A percentile compares a stretch with the other conserved stretches of the same genome.
Conservation (phyloP, 2,797 vertebrate species). For the Sphenopsis melanotis region DNA sequence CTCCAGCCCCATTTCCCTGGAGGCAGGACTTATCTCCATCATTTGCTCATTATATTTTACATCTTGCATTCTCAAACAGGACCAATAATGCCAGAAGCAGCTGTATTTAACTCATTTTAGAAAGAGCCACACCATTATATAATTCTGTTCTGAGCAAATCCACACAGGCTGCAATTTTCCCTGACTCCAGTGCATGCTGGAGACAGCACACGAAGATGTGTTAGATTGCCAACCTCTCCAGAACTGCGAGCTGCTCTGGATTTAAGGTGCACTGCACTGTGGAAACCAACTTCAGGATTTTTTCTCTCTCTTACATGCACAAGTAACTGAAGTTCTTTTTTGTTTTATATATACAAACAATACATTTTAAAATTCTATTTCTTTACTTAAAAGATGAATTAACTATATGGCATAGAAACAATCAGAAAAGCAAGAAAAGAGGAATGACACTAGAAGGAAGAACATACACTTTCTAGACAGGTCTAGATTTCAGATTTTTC, state of each 20-base stretch:
- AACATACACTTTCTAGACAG: neutral
- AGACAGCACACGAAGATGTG: neutral
- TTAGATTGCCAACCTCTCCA: neutral
- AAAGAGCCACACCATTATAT: neutral
- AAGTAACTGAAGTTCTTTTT: neutral
- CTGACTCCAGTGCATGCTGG: neutral
- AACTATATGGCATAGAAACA: neutral
- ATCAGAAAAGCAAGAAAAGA: neutral
- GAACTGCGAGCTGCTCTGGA: neutral
- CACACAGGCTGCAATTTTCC: neutral
- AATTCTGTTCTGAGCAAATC: neutral
- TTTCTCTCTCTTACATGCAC: neutral
- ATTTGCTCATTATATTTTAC: neutral
- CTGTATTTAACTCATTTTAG: neutral
- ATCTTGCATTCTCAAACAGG: neutral
- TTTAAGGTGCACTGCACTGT: neutral
- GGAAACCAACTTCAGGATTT: neutral
- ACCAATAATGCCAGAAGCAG: neutral
- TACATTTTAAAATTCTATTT: neutral
- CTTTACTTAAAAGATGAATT: neutral
- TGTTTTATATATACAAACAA: neutral
- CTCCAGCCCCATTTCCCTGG: neutral
- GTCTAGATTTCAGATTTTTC: neutral
- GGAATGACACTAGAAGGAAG: neutral
- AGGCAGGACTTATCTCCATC: neutral